Conservation (phyloP, 92 coral and sea anemone species). For the Porites lobata region DNA sequence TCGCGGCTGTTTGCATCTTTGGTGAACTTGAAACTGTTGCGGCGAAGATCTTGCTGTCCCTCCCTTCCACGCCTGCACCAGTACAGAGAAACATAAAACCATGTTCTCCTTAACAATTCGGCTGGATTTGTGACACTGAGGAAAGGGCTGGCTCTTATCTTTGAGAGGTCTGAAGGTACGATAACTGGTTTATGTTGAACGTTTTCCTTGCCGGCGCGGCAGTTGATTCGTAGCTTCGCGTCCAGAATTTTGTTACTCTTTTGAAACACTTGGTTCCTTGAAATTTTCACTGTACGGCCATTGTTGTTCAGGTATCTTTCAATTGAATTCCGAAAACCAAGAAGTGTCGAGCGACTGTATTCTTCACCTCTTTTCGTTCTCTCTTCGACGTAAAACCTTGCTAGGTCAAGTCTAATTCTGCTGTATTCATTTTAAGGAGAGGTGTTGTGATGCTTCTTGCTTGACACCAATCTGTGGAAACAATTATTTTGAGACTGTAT, state of each 20-base stretch:
- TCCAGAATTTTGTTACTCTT: slow-evolving; percentile 35
- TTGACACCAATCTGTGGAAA: too few species aligned
- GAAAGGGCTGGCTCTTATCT: slow-evolving; percentile 11
- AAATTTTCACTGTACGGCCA: slow-evolving; percentile 1
- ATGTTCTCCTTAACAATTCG: not conserved
- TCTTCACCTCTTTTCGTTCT: slow-evolving; percentile 5
- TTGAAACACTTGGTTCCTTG: slow-evolving; percentile 17
- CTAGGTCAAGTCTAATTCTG: too few species aligned
- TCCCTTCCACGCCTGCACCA: slow-evolving; percentile 49
- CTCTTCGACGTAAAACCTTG: too few species aligned
- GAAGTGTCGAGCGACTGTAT: slow-evolving; percentile 33
- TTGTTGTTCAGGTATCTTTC: not conserved
- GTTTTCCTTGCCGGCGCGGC: slow-evolving; percentile 27
- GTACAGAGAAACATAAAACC: slow-evolving; percentile 30
- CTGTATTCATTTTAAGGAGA: too few species aligned
- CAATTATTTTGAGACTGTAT: too few species aligned
- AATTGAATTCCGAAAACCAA: slow-evolving; percentile 13
- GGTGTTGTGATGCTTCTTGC: too few species aligned
- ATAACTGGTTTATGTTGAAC: slow-evolving; percentile 29
- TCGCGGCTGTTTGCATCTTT: slow-evolving; percentile 17
- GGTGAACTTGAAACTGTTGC: slow-evolving; percentile 19
- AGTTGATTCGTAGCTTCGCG: slow-evolving; percentile 27
- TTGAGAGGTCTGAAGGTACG: not conserved
- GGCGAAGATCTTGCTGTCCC: slow-evolving; percentile 25
- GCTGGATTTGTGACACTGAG: slow-evolving; percentile 2